Evolutionary conservation across 2,113 vertebrate genomes (phyloP).

Genomic region (Reinhardtius hippoglossoides): DNA sequence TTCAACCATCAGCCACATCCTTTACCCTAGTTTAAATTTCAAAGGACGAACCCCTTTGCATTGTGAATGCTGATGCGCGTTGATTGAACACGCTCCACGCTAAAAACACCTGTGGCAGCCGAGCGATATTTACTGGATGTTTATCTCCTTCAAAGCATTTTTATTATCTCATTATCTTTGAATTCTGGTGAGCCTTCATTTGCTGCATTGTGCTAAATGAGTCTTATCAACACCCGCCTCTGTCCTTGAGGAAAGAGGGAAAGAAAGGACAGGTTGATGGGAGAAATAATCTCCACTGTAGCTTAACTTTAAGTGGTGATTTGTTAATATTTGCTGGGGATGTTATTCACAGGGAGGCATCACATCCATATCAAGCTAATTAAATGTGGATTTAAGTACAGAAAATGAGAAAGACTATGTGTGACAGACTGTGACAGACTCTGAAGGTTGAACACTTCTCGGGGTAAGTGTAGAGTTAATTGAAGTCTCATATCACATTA

Average conservation of each 20-base stretch:
- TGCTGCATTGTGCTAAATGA: conserved; percentile 66
- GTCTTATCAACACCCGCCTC: conserved; percentile 63
- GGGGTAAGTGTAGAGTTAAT: conserved; percentile 11
- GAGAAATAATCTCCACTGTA: conserved; percentile 43
- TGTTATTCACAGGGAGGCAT: conserved; percentile 38
- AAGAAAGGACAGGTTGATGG: conserved; percentile 52
- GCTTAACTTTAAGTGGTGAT: conserved; percentile 52
- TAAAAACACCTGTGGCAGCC: conserved; percentile 58
- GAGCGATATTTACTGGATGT: conserved; percentile 60
- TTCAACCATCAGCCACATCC: background rate
- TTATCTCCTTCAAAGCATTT: conserved; percentile 67
- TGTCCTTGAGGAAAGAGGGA: conserved; percentile 57
- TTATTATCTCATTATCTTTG: conserved; percentile 71
- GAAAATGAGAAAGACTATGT: conserved; percentile 1
- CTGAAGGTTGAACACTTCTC: conserved; percentile 26
- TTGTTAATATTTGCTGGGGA: conserved; percentile 43
- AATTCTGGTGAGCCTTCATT: conserved; percentile 53
- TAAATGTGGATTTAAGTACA: conserved; percentile 19
- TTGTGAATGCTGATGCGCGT: conserved; percentile 46
- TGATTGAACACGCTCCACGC: conserved; percentile 50
- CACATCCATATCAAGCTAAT: conserved; percentile 3
- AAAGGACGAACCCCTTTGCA: conserved; percentile 25
- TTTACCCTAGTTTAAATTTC: conserved; percentile 35
- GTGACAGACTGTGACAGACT: conserved; percentile 3
- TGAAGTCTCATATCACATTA: background rate